These are phyloP conservation scores for Luscinia luscinia DNA, from an alignment of 2,797 vertebrate genomes.

Conservation along the genomic window DNA sequence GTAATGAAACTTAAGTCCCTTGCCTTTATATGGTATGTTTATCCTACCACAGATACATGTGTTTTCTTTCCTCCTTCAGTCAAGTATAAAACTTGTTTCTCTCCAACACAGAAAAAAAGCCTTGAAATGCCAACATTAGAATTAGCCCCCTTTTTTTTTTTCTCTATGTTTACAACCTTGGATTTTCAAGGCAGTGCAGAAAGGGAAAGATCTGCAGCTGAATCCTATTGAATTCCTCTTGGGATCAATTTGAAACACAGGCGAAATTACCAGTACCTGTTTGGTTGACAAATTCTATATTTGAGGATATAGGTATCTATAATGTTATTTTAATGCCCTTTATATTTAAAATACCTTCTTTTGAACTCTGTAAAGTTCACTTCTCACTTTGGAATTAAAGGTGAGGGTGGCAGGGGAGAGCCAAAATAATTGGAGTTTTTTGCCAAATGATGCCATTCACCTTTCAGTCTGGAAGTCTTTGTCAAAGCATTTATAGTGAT, in stretches of 20 bases:
- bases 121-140: background rate
- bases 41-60: background rate
- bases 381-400: background rate
- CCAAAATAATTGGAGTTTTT: background rate
- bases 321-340: background rate
- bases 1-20: background rate
- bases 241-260: background rate
- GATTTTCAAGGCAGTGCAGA: background rate
- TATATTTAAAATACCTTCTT: constrained; percentile 1
- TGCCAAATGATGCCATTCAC: background rate
- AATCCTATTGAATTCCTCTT: background rate
- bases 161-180: background rate
- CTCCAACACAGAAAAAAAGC: background rate
- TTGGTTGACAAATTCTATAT: background rate
- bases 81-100: background rate
- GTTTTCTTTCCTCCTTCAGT: background rate
- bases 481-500: background rate
- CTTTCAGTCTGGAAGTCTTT: background rate
- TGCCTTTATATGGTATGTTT: background rate
- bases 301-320: background rate
- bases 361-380: background rate
- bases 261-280: background rate
- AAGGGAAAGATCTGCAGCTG: background rate
- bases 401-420: background rate
- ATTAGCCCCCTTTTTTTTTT: background rate